phyloP scores from a whole-genome alignment of 1,140 invertebrate species.

The Papilio polytes region DNA sequence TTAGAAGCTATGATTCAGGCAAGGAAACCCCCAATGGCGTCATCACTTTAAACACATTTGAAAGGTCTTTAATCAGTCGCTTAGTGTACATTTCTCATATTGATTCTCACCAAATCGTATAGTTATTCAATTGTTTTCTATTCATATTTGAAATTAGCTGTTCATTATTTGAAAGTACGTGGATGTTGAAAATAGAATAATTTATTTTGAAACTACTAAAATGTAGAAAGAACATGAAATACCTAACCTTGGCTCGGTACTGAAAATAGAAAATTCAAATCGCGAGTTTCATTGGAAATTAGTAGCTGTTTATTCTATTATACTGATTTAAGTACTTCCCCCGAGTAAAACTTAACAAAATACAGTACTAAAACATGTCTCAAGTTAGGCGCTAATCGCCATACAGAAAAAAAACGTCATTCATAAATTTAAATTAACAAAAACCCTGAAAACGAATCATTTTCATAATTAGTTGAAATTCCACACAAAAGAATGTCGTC shows the following conservation, averaged over 20 bases:
- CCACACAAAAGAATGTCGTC: no score
- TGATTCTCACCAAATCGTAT: not conserved
- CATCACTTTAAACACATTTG: not conserved
- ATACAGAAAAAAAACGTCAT: no score
- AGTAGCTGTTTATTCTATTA: slow-evolving; percentile 3
- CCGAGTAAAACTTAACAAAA: not conserved
- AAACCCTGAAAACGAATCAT: no score
- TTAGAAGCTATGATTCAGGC: slow-evolving; percentile 19
- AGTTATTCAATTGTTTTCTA: not conserved
- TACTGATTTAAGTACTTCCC: not conserved
- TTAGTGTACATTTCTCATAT: no score
- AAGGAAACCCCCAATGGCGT: slow-evolving; percentile 26
- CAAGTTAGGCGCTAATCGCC: no score
- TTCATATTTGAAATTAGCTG: no score
- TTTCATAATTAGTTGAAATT: no score
- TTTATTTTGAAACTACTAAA: slow-evolving; percentile 12
- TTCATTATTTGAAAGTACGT: not conserved
- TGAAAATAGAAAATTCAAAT: slow-evolving; percentile 14
- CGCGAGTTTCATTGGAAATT: slow-evolving; percentile 13
- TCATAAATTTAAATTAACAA: no score
- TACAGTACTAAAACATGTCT: not conserved
- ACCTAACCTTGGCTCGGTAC: slow-evolving; percentile 15
- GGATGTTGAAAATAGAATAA: slow-evolving; percentile 14
- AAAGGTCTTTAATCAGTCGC: no score
- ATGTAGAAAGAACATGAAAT: slow-evolving; percentile 21